Percentiles rank a stretch among this genome's conserved stretches.
phyloP scores from a whole-genome alignment of 1,140 invertebrate genomes.

The Halictus rubicundus region DNA sequence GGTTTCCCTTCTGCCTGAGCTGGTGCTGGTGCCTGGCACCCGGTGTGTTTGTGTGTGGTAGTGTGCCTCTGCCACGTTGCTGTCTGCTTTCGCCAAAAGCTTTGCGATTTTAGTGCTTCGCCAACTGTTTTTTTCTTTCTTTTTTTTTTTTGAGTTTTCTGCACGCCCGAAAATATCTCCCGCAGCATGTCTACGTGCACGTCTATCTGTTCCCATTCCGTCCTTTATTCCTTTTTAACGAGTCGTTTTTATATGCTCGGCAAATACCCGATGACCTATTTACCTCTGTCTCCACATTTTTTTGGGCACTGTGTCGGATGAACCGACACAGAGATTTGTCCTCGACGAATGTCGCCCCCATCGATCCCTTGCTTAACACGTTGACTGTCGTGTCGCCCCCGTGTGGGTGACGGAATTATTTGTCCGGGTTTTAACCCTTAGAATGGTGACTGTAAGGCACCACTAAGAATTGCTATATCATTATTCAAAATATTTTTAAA shows the following conservation, averaged over 20 bases:
- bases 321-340: too few species aligned
- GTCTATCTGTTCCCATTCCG: not conserved
- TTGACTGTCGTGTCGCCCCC: too few species aligned
- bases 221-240: not conserved
- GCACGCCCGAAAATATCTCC: not conserved
- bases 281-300: not conserved
- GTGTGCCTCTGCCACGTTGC: not conserved
- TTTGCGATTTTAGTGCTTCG: slow-evolving; percentile 4
- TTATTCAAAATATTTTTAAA: too few species aligned
- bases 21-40: not conserved
- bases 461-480: too few species aligned
- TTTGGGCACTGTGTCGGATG: too few species aligned
- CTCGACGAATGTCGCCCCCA: too few species aligned
- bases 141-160: not conserved
- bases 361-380: too few species aligned
- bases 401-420: too few species aligned
- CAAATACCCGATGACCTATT: too few species aligned
- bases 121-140: not conserved
- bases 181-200: not conserved
- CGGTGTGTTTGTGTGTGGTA: too few species aligned
- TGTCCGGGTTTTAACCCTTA: too few species aligned
- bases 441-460: too few species aligned
- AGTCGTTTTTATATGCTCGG: not conserved
- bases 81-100: slow-evolving; percentile 1
- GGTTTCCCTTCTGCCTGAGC: slow-evolving; percentile 25